phyloP scores from a whole-genome alignment of 2,888 invertebrate genomes.

The Anagyrus pseudococci region DNA sequence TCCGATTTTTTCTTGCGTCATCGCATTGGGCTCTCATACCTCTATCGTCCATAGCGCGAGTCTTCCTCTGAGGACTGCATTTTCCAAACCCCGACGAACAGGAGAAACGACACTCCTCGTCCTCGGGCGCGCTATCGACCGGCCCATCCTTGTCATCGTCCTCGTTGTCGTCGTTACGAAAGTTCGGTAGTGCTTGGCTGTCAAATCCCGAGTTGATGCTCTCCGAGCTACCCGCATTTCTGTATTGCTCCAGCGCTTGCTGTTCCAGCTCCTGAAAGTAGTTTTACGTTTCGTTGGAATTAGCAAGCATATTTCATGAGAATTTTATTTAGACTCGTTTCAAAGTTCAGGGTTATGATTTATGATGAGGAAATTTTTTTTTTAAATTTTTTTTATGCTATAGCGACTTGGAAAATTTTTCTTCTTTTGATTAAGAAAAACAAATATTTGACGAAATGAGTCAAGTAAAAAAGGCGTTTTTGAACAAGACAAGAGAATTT shows the following conservation, averaged over 20 bases:
- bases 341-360: no score
- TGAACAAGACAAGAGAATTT: no score
- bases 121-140: neutral
- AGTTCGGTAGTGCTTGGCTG: neutral
- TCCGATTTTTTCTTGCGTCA: neutral
- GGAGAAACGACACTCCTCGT: neutral
- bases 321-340: no score
- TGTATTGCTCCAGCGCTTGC: conserved; percentile 56
- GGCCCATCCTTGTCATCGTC: neutral
- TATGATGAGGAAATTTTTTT: no score
- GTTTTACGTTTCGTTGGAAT: no score
- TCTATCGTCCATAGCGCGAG: conserved; percentile 22
- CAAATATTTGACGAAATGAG: no score
- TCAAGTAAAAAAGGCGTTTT: no score
- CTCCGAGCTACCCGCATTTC: conserved; percentile 40
- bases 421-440: no score
- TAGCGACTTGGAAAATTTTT: no score
- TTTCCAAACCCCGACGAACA: conserved; percentile 31
- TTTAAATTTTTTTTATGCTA: no score
- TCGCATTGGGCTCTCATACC: conserved; percentile 16
- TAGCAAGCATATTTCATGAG: no score
- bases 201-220: conserved; percentile 32
- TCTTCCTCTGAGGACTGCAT: conserved; percentile 25
- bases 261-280: conserved; percentile 56
- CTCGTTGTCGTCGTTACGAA: conserved; percentile 18